Base-by-base conservation (phyloP, 2,797 vertebrate species). In the Myiotriccus ornatus region DNA sequence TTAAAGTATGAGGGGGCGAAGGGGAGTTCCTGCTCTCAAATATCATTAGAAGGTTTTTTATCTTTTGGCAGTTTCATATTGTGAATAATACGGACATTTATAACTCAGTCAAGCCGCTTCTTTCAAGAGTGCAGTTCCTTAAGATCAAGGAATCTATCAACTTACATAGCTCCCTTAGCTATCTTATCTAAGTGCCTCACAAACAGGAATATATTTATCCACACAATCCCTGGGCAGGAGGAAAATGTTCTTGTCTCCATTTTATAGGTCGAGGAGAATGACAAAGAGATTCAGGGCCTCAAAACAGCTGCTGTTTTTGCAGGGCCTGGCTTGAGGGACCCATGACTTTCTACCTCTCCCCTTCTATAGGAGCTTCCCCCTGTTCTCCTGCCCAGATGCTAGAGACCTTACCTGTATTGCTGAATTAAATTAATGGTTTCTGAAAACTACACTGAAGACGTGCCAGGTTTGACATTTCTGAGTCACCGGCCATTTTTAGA, bases 91-190 rank as follows among this genome's bases (percentile, higher is more conserved):
- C 2, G 80, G 91, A 90, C 87, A 84, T 92, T 86, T 94, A 87
- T 88, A 94, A 95, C 87, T 96, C 85, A 91, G 89, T 94, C 91
- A 93, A 89, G 63, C 89, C 56, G 70, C 78, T 90, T 43, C 94
- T 96, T 96, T 96, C 91, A 91, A 84, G 83, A 95, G 43, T 86
- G 89, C 64, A 64, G 87, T 91, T 96, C 49, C 83, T 93, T 94
- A 87, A 94, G 91, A 96, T 97, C 95, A 97, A 96, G 95, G 80
- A 94, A 96, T 95, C 87, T 93, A 93, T 95, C 87, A 88, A 81
- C 74, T 91, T 96, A 84, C 92, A 76, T 84, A 94, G 80, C 85
- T 94, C 94, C 93, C 85, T 90, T 64, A 91, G 91, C 96, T 95
- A 88, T 79, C 91, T 96, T 96, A 96, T 82, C 56, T 94, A 90